Conservation (phyloP, 2,797 vertebrate genomes). For the Petrocephalus schoutedeni region DNA sequence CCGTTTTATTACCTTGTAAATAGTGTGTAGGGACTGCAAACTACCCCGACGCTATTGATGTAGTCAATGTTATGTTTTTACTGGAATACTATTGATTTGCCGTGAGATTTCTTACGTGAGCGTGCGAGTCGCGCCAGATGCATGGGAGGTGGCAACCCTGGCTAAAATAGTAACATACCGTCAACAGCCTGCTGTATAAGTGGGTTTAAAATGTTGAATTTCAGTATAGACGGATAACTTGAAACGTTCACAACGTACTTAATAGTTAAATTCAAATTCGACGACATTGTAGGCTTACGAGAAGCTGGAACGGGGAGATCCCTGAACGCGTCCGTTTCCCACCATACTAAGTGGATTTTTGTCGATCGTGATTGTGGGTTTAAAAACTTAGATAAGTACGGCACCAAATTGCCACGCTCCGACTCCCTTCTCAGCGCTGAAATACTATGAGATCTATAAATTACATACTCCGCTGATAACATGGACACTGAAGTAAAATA, state of each 20-base stretch:
- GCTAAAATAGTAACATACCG: not conserved
- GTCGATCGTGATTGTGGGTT: not conserved
- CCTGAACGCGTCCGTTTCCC: not conserved
- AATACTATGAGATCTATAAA: not conserved
- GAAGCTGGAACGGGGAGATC: not conserved
- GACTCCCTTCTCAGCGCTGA: not conserved
- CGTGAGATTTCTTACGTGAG: not conserved
- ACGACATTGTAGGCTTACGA: not conserved
- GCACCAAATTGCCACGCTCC: not conserved
- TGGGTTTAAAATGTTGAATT: not conserved
- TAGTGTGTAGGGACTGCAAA: not conserved
- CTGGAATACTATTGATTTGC: not conserved
- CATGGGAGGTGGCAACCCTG: not conserved
- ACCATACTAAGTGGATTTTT: not conserved
- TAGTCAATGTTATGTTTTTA: not conserved
- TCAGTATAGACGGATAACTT: not conserved
- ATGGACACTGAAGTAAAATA: not conserved
- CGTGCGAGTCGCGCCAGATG: not conserved
- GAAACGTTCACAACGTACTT: not conserved
- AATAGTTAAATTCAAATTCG: not conserved
- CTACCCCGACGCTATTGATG: not conserved
- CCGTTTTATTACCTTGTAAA: not conserved
- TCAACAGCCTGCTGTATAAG: not conserved
- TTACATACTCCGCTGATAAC: not conserved
- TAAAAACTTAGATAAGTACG: not conserved